Percentiles rank a stretch among this genome's conserved stretches.
Evolutionary conservation across 2,888 invertebrate species (phyloP).

Genomic region (Xiphydria camelus): DNA sequence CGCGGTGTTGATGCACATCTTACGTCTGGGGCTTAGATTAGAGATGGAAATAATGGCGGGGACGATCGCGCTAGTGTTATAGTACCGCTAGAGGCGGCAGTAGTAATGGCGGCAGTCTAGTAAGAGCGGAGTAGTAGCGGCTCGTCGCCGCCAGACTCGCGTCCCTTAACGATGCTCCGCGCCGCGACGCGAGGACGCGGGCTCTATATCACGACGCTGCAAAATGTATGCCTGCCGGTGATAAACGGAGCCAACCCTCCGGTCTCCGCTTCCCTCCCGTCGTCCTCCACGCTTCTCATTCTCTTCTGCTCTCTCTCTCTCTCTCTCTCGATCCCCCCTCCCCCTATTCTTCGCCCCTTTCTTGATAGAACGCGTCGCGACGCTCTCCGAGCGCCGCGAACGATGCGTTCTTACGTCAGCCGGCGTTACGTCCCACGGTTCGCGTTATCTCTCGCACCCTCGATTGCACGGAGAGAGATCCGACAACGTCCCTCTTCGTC

Average conservation of each 20-base stretch:
- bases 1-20: no score
- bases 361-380: neutral
- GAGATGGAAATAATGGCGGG: no score
- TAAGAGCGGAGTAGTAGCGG: neutral
- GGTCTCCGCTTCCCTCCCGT: neutral
- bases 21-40: no score
- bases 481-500: no score
- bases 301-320: conserved; percentile 4
- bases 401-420: neutral
- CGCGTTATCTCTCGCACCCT: no score
- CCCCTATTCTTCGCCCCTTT: neutral
- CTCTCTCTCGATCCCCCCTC: conserved; percentile 7
- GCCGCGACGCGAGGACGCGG: conserved; percentile 32
- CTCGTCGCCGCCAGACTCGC: conserved; percentile 25
- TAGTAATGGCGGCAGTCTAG: no score
- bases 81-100: no score
- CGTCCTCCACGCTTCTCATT: conserved; percentile 8
- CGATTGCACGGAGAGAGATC: no score
- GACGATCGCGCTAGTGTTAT: no score
- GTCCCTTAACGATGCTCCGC: conserved; percentile 42
- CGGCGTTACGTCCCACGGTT: neutral
- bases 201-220: conserved; percentile 41
- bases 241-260: conserved; percentile 42
- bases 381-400: neutral
- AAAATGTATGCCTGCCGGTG: conserved; percentile 49